Evolutionary conservation across 2,797 vertebrate genomes (phyloP), one percentile per base, ranked within the genome.

Genomic region (Delichon dasypus): DNA sequence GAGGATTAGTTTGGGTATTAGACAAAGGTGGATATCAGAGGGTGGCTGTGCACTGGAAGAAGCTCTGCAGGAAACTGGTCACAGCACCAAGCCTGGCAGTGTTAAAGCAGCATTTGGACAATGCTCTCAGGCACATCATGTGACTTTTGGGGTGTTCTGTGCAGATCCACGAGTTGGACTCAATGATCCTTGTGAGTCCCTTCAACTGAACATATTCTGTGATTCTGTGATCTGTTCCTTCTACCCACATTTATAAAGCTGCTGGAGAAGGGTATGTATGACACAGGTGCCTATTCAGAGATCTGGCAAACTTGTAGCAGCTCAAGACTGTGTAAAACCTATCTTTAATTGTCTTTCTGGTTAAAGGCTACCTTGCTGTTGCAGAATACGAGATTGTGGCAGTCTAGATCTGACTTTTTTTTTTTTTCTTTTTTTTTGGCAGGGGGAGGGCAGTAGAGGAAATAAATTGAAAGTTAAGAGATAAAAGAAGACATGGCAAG

Each of bases 391-490:
- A 67, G 9, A 22, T 71, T 71, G 54, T 85, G 29, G 7, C 32
- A 32, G 27, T 42, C 50, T 45, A 61, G 20, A 11, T 51, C 8
- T 51, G n/a, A 36, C 4, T 2, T 15, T 9, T 21, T 36, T 19
- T 5, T 10, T 61, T 9, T n/a, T 34, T 20, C 2, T 38, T 11
- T 44, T 44, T n/a, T 36, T 48, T 21, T 14, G 6, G 5, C 12
- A 11, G 6, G 8, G 13, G 2, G 6, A 11, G 30, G 10, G 12
- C 2, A 7, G 13, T 4, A 10, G 27, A 29, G 22, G 16, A 55
- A 53, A 22, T 45, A 64, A 82, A n/a, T 21, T 51, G 27, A 82
- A 73, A 20, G 42, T 85, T 50, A 61, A 75, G 58, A 87, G 30
- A n/a, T 19, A 29, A 27, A 85, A 60, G 18, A 42, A 84, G 32